phyloP scores from a whole-genome alignment of 2,888 invertebrate genomes.

The Blomia tropicalis region DNA sequence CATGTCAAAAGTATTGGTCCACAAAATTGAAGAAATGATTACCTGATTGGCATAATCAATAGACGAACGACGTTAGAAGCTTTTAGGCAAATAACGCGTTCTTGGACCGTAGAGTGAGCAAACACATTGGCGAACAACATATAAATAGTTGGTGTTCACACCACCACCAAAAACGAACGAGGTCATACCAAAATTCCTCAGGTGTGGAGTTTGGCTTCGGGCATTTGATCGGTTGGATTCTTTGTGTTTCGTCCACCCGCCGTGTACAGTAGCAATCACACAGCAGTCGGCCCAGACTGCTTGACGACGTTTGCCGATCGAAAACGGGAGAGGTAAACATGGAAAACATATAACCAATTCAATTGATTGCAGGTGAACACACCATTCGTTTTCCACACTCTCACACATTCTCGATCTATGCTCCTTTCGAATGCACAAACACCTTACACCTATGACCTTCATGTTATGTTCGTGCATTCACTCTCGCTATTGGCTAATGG shows the following conservation, averaged over 20 bases:
- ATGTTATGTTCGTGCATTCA: too few species aligned
- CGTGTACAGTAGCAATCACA: neutral
- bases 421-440: too few species aligned
- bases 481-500: constrained; percentile 11
- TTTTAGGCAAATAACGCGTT: too few species aligned
- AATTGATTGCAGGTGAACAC: neutral
- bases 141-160: neutral
- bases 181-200: constrained; percentile 15
- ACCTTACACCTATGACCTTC: constrained; percentile 10
- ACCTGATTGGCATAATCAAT: too few species aligned
- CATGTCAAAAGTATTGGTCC: too few species aligned
- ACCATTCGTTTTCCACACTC: neutral
- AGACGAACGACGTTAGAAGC: too few species aligned
- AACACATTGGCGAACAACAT: too few species aligned
- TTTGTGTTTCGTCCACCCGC: neutral
- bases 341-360: too few species aligned
- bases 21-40: too few species aligned
- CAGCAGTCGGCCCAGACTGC: constrained; percentile 14
- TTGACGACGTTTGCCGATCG: constrained; percentile 7
- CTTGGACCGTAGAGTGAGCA: too few species aligned
- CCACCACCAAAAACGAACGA: neutral
- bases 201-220: constrained; percentile 5
- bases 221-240: neutral
- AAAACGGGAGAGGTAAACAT: too few species aligned
- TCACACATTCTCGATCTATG: neutral